These are phyloP conservation scores for Rhynchotus rufescens DNA, from an alignment of 2,797 vertebrate species.

Conservation along the genomic window DNA sequence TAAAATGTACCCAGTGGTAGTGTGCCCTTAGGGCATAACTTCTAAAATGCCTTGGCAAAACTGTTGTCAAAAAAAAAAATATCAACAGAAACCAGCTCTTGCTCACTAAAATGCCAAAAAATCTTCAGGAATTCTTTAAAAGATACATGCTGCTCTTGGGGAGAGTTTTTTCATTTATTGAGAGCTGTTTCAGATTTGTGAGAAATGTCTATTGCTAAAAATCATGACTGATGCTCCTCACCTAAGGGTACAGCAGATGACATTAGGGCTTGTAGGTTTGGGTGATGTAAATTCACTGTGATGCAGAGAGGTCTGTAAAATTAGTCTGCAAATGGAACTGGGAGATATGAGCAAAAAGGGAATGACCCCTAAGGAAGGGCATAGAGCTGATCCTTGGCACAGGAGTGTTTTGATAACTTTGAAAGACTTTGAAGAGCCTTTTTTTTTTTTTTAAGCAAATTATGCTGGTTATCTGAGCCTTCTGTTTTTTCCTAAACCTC, in stretches of 20 bases:
- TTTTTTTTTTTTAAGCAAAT: neutral
- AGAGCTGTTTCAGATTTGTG: neutral
- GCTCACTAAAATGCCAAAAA: neutral
- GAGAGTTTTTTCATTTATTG: rapidly evolving
- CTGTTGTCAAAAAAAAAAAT: neutral
- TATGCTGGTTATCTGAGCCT: neutral
- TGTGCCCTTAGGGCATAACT: rapidly evolving
- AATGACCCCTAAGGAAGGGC: neutral
- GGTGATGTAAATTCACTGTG: neutral
- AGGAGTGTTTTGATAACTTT: too few relatives aligned
- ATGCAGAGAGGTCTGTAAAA: neutral
- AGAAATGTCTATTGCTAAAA: neutral
- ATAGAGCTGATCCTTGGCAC: neutral
- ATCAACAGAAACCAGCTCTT: neutral
- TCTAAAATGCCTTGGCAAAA: neutral
- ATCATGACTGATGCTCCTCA: neutral
- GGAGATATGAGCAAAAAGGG: neutral
- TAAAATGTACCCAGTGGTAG: neutral
- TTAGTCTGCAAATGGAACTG: neutral
- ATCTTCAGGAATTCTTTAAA: neutral
- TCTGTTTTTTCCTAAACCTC: neutral
- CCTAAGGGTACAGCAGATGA: constrained; percentile 41
- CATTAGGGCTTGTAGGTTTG: neutral
- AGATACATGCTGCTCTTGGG: too few relatives aligned
- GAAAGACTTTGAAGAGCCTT: neutral